Evolutionary conservation across 2,797 vertebrate genomes (phyloP).

Genomic region (Fistularia tabacaria): DNA sequence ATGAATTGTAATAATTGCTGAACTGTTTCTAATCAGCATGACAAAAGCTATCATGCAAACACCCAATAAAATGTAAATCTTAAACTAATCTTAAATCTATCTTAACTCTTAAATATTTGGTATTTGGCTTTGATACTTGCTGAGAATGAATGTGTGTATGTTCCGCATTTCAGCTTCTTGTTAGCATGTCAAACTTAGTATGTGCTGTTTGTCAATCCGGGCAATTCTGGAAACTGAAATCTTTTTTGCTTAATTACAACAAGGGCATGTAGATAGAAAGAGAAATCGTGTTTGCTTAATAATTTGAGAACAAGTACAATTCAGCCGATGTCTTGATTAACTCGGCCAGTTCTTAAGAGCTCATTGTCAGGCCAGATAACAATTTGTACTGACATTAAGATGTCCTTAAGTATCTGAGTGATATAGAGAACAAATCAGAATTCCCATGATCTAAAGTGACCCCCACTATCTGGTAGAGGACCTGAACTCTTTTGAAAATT

Average conservation of each 20-base stretch:
- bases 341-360: too few relatives aligned
- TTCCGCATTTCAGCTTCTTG: constrained; percentile 34
- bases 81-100: too few relatives aligned
- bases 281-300: too few relatives aligned
- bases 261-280: too few relatives aligned
- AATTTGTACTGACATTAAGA: neutral
- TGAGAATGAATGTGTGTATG: constrained; percentile 42
- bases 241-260: too few relatives aligned
- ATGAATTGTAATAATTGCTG: constrained; percentile 27
- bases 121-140: constrained; percentile 57
- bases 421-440: constrained; percentile 20
- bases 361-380: too few relatives aligned
- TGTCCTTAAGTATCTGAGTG: neutral
- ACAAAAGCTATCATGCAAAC: constrained; percentile 3
- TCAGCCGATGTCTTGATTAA: too few relatives aligned
- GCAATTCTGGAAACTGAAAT: too few relatives aligned
- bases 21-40: constrained; percentile 17
- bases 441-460: constrained; percentile 22
- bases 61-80: constrained; percentile 19
- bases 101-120: constrained; percentile 40
- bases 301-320: too few relatives aligned
- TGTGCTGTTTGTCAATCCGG: too few relatives aligned
- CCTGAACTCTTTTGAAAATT: too few relatives aligned
- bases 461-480: constrained; percentile 1
- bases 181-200: too few relatives aligned